Conservation (phyloP, 2,888 invertebrate species). For the Tribolium freemani region DNA sequence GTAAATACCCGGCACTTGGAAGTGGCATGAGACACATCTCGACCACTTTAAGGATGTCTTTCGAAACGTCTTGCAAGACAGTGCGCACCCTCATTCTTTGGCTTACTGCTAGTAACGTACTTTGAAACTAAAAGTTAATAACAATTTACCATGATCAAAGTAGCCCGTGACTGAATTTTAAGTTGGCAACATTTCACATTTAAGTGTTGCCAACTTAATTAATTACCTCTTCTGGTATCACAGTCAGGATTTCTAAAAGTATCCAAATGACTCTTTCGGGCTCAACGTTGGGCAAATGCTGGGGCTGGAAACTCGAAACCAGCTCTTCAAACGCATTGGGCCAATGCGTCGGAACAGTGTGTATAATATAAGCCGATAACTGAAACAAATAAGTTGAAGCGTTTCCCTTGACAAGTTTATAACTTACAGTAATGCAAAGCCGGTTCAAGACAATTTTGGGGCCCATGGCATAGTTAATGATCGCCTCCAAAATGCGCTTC, state of each 20-base stretch:
- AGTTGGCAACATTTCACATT: too few species aligned
- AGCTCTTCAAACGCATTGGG: slow-evolving; percentile 82
- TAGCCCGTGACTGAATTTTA: too few species aligned
- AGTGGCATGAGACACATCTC: slow-evolving; percentile 66
- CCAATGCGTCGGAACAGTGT: slow-evolving; percentile 73
- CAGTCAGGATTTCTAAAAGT: slow-evolving; percentile 86
- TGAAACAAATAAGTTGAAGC: slow-evolving; percentile 65
- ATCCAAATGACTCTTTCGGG: slow-evolving; percentile 76
- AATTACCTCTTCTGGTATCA: slow-evolving; percentile 88
- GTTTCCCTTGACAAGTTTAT: neutral
- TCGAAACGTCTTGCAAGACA: slow-evolving; percentile 67
- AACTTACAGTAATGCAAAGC: slow-evolving; percentile 87
- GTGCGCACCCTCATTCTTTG: slow-evolving; percentile 65
- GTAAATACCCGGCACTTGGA: slow-evolving; percentile 58
- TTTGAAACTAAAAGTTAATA: slow-evolving; percentile 68
- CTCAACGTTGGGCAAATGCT: slow-evolving; percentile 73
- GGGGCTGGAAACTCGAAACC: slow-evolving; percentile 70
- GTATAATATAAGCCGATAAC: slow-evolving; percentile 88
- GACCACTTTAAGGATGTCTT: slow-evolving; percentile 66
- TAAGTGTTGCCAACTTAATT: too few species aligned
- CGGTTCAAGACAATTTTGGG: slow-evolving; percentile 89
- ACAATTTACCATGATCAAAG: too few species aligned
- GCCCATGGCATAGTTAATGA: slow-evolving; percentile 83
- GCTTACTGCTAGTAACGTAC: slow-evolving; percentile 65
- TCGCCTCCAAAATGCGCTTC: slow-evolving; percentile 82